Evolutionary conservation across 2,888 invertebrate genomes (phyloP).

Genomic region (Protophormia terraenovae): DNA sequence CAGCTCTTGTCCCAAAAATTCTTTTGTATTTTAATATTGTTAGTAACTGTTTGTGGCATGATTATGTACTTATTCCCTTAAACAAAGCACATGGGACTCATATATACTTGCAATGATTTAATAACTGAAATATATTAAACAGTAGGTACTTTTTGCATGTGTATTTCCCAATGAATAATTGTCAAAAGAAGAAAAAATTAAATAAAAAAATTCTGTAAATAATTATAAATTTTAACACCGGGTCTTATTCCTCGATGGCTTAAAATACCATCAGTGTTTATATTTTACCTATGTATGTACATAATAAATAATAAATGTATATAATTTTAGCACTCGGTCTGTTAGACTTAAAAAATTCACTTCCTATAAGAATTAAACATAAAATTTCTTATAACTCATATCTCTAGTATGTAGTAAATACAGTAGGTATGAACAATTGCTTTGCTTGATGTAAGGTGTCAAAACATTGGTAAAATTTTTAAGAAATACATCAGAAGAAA

Average conservation of each 20-base stretch:
- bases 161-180: background rate
- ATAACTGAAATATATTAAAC: conserved; percentile 43
- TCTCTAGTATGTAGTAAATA: no score
- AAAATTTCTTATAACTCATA: background rate
- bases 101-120: conserved; percentile 24
- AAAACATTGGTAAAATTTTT: background rate
- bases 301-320: background rate
- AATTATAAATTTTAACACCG: conserved; percentile 19
- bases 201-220: conserved; percentile 4
- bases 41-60: background rate
- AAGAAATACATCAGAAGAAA: conserved; percentile 44
- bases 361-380: background rate
- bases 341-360: background rate
- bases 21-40: no score
- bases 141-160: background rate
- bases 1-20: no score
- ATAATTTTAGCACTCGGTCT: background rate
- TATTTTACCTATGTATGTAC: background rate
- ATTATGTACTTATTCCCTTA: background rate
- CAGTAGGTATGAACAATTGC: background rate
- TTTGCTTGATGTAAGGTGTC: background rate
- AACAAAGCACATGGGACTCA: conserved; percentile 15
- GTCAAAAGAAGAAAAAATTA: background rate
- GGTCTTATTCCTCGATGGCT: background rate
- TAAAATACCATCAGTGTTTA: background rate